phyloP scores from a whole-genome alignment of 2,797 vertebrate genomes.

The Tenualosa ilisha region DNA sequence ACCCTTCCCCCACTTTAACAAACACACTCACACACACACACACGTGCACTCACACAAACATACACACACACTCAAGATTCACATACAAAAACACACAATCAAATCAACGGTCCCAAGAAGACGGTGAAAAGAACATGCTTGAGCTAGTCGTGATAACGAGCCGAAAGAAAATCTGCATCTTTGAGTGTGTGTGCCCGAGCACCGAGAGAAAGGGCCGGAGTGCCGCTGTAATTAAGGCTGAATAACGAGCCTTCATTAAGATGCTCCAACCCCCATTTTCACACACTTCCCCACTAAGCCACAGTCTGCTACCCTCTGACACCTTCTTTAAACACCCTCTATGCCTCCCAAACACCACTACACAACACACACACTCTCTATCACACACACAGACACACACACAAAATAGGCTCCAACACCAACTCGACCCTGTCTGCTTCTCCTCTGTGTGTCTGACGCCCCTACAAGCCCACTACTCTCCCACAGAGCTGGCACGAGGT shows the following conservation, averaged over 20 bases:
- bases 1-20: not conserved
- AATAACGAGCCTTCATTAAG: conserved; percentile 64
- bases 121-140: conserved; percentile 45
- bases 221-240: conserved; percentile 57
- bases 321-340: conserved; percentile 3
- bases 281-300: conserved; percentile 39
- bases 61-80: conserved; percentile 20
- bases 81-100: conserved; percentile 28
- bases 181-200: conserved; percentile 35
- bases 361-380: not conserved
- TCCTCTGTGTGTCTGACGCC: conserved; percentile 24
- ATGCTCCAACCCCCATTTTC: conserved; percentile 48
- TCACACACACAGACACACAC: conserved; percentile 15
- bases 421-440: conserved; percentile 13
- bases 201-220: conserved; percentile 24
- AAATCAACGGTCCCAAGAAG: conserved; percentile 3
- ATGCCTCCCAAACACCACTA: not conserved
- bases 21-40: conserved; percentile 25
- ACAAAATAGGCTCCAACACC: conserved; percentile 20
- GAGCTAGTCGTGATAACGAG: conserved; percentile 51
- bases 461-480: conserved; percentile 13
- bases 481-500: not conserved
- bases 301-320: conserved; percentile 45
- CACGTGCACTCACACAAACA: conserved; percentile 15
- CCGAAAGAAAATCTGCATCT: conserved; percentile 48